These are phyloP conservation scores for Andrena camellia DNA, from an alignment of 2,888 invertebrate genomes.

Conservation along the genomic window DNA sequence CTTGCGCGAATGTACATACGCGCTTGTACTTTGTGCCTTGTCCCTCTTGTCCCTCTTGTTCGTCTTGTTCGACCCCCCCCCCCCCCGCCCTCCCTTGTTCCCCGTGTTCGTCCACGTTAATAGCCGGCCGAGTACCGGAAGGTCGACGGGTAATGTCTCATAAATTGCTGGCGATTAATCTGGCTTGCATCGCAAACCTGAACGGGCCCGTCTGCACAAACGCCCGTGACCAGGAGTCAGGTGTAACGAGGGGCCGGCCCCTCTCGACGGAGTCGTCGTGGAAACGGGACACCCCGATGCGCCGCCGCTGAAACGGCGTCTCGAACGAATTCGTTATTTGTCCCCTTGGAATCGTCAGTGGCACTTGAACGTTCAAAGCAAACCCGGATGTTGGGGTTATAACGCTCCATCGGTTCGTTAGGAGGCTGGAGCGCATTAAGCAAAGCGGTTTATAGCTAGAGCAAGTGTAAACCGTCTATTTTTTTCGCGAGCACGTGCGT, in stretches of 20 bases:
- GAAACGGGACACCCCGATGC: too few species aligned
- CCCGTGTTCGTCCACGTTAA: constrained; percentile 63
- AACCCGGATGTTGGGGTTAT: background rate
- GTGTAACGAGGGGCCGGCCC: constrained; percentile 3
- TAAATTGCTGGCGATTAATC: constrained; percentile 76
- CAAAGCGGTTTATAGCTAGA: background rate
- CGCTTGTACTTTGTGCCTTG: constrained; percentile 22
- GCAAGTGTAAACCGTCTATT: background rate
- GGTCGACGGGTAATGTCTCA: constrained; percentile 71
- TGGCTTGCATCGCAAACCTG: constrained; percentile 30
- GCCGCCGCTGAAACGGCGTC: too few species aligned
- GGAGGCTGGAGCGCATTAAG: background rate
- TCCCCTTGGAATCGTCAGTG: too few species aligned
- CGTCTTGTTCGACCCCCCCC: constrained; percentile 12
- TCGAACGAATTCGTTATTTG: too few species aligned
- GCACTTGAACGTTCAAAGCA: background rate
- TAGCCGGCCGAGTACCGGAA: constrained; percentile 69
- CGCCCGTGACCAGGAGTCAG: background rate
- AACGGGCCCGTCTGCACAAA: background rate
- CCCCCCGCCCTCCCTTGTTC: too few species aligned
- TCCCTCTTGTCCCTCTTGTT: constrained; percentile 34
- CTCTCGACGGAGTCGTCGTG: background rate
- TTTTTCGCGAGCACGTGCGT: constrained; percentile 12
- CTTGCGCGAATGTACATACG: constrained; percentile 5
- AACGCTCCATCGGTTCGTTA: background rate